Percentiles rank a stretch among this genome's conserved stretches.
phyloP scores from a whole-genome alignment of 2,113 vertebrate genomes.

The Indri indri region DNA sequence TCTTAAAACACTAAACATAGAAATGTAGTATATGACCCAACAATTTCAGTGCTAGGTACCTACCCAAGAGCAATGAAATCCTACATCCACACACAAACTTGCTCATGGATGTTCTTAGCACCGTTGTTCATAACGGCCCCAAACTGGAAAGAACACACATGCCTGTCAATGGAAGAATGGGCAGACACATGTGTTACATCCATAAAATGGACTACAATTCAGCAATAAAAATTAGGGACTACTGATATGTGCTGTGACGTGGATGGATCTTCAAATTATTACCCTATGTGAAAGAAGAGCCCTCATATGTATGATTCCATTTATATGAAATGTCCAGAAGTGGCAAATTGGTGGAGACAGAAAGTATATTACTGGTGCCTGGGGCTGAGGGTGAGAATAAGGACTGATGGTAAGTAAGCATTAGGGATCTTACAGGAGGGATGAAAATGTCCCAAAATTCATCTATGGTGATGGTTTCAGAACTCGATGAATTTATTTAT shows the following conservation, averaged over 20 bases:
- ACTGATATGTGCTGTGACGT: too few species aligned
- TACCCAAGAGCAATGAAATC: neutral
- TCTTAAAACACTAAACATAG: neutral
- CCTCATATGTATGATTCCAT: neutral
- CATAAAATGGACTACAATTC: neutral
- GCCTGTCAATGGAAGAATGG: neutral
- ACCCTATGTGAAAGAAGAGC: neutral
- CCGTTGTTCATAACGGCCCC: neutral
- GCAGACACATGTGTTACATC: too few species aligned
- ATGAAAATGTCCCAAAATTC: neutral
- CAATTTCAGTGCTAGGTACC: neutral
- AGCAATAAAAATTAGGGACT: neutral
- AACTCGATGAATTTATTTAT: neutral
- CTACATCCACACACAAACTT: neutral
- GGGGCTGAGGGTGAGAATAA: rapidly evolving
- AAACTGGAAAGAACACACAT: neutral
- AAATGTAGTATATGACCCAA: rapidly evolving
- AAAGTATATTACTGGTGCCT: too few species aligned
- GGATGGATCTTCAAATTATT: neutral
- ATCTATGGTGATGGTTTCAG: neutral
- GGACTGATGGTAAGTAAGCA: neutral
- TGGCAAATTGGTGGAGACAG: neutral
- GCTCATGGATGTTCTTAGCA: neutral
- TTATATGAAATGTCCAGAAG: neutral
- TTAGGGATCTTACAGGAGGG: neutral